Conservation (phyloP, 1,140 invertebrate genomes). For the Zeugodacus cucurbitae region DNA sequence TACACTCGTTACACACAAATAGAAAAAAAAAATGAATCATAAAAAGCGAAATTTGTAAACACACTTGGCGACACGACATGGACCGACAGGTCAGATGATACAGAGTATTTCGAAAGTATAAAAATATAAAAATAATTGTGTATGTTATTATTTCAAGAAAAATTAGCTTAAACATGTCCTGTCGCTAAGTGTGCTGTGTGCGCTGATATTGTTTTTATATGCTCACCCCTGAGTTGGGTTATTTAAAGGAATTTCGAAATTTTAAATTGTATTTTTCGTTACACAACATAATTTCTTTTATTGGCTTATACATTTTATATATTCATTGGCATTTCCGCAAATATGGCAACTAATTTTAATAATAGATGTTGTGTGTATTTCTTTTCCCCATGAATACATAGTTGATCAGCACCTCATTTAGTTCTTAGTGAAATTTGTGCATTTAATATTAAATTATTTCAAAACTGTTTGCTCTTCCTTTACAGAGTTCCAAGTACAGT, state of each 20-base stretch:
- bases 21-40: neutral
- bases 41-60: neutral
- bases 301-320: neutral
- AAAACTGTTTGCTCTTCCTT: constrained; percentile 14
- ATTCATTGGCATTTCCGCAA: neutral
- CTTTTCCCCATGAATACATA: neutral
- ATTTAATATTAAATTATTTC: neutral
- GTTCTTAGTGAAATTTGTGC: neutral
- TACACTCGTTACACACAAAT: neutral
- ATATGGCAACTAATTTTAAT: constrained; percentile 8
- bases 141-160: too few species aligned
- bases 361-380: constrained; percentile 1
- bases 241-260: neutral
- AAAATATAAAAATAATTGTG: neutral
- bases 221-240: neutral
- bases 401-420: neutral
- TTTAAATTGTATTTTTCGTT: neutral
- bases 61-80: neutral
- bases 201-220: neutral
- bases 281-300: neutral
- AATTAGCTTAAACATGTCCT: neutral
- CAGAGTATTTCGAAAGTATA: neutral
- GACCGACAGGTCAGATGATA: neutral
- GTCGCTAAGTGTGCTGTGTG: neutral
- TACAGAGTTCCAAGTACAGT: constrained; percentile 80